A percentile compares a stretch with the other conserved stretches of the same genome.
Evolutionary conservation across 2,888 invertebrate species (phyloP).

Genomic region (Drosophila rellima): DNA sequence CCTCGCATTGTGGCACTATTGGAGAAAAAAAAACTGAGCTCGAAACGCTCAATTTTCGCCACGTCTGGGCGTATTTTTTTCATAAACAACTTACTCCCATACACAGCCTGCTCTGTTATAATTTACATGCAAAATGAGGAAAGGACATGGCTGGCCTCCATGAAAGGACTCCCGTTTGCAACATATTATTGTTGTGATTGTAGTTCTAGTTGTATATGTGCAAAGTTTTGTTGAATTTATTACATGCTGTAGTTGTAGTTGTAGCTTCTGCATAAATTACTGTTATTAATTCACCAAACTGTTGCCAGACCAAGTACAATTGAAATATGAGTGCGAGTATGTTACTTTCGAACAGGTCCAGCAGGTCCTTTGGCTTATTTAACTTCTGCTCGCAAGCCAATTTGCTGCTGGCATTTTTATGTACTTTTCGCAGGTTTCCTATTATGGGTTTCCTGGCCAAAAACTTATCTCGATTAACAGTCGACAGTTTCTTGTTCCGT

Average conservation of each 20-base stretch:
- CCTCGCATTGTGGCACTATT: slow-evolving; percentile 46
- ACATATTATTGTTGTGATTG: slow-evolving; percentile 58
- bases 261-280: slow-evolving; percentile 73
- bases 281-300: slow-evolving; percentile 76
- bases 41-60: slow-evolving; percentile 49
- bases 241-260: slow-evolving; percentile 48
- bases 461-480: slow-evolving; percentile 44
- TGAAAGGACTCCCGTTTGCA: slow-evolving; percentile 52
- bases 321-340: slow-evolving; percentile 50
- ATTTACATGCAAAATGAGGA: slow-evolving; percentile 65
- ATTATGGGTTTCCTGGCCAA: slow-evolving; percentile 37
- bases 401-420: slow-evolving; percentile 21
- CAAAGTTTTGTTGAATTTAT: slow-evolving; percentile 73
- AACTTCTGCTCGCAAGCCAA: background rate
- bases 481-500: slow-evolving; percentile 35
- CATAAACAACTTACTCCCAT: slow-evolving; percentile 66
- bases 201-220: slow-evolving; percentile 53
- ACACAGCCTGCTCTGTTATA: slow-evolving; percentile 47
- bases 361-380: background rate
- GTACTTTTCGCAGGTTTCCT: slow-evolving; percentile 19
- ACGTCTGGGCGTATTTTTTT: slow-evolving; percentile 51
- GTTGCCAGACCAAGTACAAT: slow-evolving; percentile 50
- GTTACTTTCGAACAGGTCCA: slow-evolving; percentile 11
- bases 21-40: slow-evolving; percentile 4
- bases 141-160: slow-evolving; percentile 55